Evolutionary conservation across 2,797 vertebrate species (phyloP).

Genomic region (Notolepis coatsorum): DNA sequence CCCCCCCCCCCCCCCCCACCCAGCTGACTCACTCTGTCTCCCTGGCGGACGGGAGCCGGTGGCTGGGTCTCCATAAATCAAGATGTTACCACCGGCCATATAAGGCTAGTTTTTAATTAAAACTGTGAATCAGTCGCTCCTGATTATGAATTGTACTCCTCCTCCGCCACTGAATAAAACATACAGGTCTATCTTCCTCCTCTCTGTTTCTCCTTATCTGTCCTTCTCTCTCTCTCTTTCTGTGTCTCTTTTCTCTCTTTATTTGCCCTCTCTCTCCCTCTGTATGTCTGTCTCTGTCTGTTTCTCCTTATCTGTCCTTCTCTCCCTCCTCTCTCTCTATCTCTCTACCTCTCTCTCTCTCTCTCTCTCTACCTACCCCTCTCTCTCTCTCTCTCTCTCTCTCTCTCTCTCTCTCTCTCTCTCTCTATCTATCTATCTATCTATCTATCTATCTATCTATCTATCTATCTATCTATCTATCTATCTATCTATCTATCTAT

Average conservation of each 20-base stretch:
- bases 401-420: constrained; percentile 33
- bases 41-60: constrained; percentile 57
- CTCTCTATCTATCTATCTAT: constrained; percentile 1
- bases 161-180: constrained; percentile 75
- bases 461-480: too few species aligned
- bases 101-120: constrained; percentile 82
- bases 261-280: constrained; percentile 6
- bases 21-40: constrained; percentile 45
- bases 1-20: background rate
- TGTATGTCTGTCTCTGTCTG: background rate
- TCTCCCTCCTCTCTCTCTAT: too few species aligned
- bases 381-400: constrained; percentile 34
- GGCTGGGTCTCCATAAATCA: constrained; percentile 74
- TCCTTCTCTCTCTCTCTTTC: constrained; percentile 34
- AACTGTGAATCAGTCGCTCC: constrained; percentile 75
- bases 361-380: constrained; percentile 4
- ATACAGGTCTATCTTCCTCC: constrained; percentile 41
- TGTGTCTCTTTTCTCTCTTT: constrained; percentile 36
- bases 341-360: constrained; percentile 16
- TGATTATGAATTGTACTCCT: constrained; percentile 80
- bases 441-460: background rate
- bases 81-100: constrained; percentile 68
- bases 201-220: background rate
- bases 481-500: background rate
- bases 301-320: background rate